Percentiles rank a stretch among this genome's conserved stretches.
phyloP scores from a whole-genome alignment of 2,113 vertebrate genomes.

The Campylomormyrus numenius region DNA sequence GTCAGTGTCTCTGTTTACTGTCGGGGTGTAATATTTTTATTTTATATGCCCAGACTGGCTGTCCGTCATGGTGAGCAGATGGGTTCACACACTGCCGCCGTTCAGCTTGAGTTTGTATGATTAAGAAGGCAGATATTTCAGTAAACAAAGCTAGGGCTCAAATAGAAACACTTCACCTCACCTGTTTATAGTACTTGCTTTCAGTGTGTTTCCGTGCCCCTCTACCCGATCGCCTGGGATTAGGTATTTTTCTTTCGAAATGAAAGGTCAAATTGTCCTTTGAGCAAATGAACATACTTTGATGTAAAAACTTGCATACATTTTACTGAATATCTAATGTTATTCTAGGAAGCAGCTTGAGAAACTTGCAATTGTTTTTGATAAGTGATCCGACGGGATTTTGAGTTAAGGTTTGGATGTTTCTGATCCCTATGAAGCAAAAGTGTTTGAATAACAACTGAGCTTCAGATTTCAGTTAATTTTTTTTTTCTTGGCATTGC shows the following conservation, averaged over 20 bases:
- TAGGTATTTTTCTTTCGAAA: not conserved
- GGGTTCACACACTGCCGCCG: not conserved
- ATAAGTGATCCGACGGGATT: not conserved
- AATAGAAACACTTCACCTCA: not conserved
- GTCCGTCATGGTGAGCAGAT: not conserved
- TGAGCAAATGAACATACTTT: not conserved
- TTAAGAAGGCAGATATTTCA: not conserved
- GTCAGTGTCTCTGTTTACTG: not conserved
- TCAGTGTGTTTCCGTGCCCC: not conserved
- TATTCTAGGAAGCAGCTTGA: not conserved
- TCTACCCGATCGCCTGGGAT: not conserved
- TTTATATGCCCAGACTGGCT: constrained; percentile 1
- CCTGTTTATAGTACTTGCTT: not conserved
- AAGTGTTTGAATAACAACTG: not conserved
- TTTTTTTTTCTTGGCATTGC: not conserved
- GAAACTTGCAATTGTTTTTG: not conserved
- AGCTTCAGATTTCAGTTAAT: not conserved
- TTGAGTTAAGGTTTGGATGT: not conserved
- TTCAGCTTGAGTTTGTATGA: not conserved
- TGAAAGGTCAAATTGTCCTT: not conserved
- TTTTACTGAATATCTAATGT: not conserved
- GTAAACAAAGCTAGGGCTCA: not conserved
- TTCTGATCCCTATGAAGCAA: not conserved
- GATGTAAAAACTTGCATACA: not conserved
- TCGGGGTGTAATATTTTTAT: not conserved